Evolutionary conservation across 2,113 vertebrate genomes (phyloP).

Genomic region (Campylorhamphus procurvoides): DNA sequence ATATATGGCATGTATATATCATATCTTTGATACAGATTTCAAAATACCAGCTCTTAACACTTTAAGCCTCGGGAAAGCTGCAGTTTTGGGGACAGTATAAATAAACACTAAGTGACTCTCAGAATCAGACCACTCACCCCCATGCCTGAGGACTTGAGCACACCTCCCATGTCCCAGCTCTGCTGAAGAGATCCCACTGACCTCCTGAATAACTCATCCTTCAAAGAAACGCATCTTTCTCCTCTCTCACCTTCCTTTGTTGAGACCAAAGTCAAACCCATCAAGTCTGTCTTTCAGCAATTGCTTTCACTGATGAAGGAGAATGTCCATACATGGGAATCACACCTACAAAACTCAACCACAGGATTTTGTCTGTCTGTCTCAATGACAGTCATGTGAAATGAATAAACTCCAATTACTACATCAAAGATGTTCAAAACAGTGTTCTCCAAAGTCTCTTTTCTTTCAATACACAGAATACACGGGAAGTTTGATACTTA

Average conservation of each 20-base stretch:
- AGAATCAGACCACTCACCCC: background rate
- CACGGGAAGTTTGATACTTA: background rate
- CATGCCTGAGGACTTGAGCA: background rate
- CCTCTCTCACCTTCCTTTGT: background rate
- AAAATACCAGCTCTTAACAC: background rate
- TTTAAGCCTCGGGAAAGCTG: background rate
- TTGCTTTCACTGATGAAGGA: background rate
- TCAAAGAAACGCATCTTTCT: background rate
- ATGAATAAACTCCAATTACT: background rate
- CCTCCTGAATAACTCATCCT: background rate
- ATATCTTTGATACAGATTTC: background rate
- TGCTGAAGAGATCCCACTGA: background rate
- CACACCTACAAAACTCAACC: background rate
- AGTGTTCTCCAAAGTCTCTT: background rate
- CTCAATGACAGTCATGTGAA: background rate
- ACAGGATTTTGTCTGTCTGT: background rate
- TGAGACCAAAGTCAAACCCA: background rate
- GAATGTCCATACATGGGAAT: background rate
- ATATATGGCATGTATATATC: background rate
- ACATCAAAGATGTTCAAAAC: slow-evolving; percentile 9
- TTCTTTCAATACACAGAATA: background rate
- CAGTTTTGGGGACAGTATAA: background rate
- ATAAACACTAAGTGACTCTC: background rate
- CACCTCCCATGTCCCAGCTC: background rate
- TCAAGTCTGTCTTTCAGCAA: background rate